These are phyloP conservation scores for Tetragonula clypearis DNA, from an alignment of 1,140 invertebrate genomes.

Conservation along the genomic window DNA sequence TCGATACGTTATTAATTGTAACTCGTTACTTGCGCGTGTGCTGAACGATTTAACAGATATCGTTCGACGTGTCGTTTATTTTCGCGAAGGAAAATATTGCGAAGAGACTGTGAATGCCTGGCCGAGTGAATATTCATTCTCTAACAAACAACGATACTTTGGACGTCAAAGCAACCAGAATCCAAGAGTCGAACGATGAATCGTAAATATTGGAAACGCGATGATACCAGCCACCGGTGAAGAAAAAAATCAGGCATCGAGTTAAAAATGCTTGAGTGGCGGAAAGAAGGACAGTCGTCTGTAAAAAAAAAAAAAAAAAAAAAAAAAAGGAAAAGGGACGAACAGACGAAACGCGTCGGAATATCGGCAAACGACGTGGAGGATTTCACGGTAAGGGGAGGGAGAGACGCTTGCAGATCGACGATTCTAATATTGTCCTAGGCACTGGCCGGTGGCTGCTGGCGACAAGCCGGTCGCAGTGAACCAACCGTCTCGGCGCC, in stretches of 20 bases:
- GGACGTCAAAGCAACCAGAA: too few species aligned
- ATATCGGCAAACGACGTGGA: neutral
- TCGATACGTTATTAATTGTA: too few species aligned
- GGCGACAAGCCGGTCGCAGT: constrained; percentile 63
- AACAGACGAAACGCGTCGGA: constrained; percentile 22
- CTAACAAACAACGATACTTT: too few species aligned
- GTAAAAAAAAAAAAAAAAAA: neutral
- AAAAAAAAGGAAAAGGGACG: neutral
- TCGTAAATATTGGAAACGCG: neutral
- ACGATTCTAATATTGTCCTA: constrained; percentile 81
- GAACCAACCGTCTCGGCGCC: constrained; percentile 55
- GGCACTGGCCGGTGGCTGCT: constrained; percentile 64
- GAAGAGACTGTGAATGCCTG: too few species aligned
- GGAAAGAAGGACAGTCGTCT: neutral
- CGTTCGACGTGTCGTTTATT: too few species aligned
- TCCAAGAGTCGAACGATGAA: too few species aligned
- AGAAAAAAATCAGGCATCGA: neutral
- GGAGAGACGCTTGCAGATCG: constrained; percentile 59
- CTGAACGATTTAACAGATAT: too few species aligned
- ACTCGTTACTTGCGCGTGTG: too few species aligned
- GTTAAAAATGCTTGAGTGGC: neutral
- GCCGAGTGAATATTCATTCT: too few species aligned
- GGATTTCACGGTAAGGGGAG: constrained; percentile 23
- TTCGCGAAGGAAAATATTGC: too few species aligned
- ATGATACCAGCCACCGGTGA: neutral